Percentiles rank a stretch among this genome's conserved stretches.
phyloP scores from a whole-genome alignment of 2,888 invertebrate species.

The Liopterus haemorrhoidalis region DNA sequence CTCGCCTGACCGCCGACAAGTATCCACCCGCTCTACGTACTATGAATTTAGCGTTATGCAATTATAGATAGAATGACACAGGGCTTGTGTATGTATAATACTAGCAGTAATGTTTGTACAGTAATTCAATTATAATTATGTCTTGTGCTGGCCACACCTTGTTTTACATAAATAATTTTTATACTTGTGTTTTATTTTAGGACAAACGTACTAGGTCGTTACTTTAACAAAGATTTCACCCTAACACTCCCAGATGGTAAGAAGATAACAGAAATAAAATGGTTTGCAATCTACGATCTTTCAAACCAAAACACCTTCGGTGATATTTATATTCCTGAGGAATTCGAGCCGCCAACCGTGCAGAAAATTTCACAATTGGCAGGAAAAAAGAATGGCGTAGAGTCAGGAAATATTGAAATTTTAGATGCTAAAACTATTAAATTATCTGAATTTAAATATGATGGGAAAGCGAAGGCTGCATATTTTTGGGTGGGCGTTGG shows the following conservation, averaged over 20 bases:
- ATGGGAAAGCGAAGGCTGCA: slow-evolving; percentile 68
- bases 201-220: slow-evolving; percentile 78
- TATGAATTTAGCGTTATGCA: no score
- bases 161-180: slow-evolving; percentile 35
- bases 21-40: no score
- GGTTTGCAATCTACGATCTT: slow-evolving; percentile 86
- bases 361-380: slow-evolving; percentile 55
- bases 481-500: slow-evolving; percentile 88
- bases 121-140: no score
- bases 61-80: no score
- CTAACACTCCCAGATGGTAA: slow-evolving; percentile 77
- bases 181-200: slow-evolving; percentile 51
- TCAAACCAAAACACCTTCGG: slow-evolving; percentile 82
- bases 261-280: slow-evolving; percentile 79
- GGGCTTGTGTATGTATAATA: neutral
- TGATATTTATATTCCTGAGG: slow-evolving; percentile 84
- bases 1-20: no score
- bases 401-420: slow-evolving; percentile 66
- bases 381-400: slow-evolving; percentile 59
- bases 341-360: slow-evolving; percentile 77
- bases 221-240: slow-evolving; percentile 78
- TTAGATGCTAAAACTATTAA: slow-evolving; percentile 75
- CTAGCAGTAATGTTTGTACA: no score
- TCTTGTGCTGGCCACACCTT: no score
- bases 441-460: slow-evolving; percentile 70